Conservation (phyloP, 23 tunicate species). For the Ciona savignyi region DNA sequence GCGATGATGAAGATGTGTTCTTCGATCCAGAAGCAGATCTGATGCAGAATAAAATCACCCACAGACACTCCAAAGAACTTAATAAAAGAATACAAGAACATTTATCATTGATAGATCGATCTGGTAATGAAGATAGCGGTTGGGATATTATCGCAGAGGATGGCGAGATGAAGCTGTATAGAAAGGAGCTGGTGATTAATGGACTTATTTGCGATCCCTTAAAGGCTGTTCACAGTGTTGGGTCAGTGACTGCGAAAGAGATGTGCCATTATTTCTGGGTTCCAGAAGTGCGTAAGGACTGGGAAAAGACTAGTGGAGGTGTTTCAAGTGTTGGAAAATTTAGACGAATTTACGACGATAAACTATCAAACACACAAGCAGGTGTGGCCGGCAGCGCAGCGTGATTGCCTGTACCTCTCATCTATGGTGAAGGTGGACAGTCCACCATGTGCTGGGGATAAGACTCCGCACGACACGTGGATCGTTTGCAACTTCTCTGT, state of each 20-base stretch:
- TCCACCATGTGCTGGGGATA: constrained; percentile 9
- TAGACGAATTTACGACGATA: constrained; percentile 50
- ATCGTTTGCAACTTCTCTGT: constrained; percentile 86
- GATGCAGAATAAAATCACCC: constrained; percentile 45
- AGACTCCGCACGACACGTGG: constrained; percentile 60
- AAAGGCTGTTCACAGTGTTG: constrained; percentile 49
- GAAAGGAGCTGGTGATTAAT: constrained; percentile 48
- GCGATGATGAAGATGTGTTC: constrained; percentile 69
- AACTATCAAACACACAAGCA: constrained; percentile 73
- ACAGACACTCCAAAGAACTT: constrained; percentile 31
- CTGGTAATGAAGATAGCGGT: neutral
- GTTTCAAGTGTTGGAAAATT: constrained; percentile 31
- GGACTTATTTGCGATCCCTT: constrained; percentile 79
- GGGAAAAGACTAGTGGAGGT: constrained; percentile 66
- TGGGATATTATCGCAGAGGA: constrained; percentile 82
- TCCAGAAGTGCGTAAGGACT: constrained; percentile 52
- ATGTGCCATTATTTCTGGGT: constrained; percentile 89
- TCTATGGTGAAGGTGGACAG: constrained; percentile 35
- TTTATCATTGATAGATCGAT: constrained; percentile 25
- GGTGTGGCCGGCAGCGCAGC: constrained; percentile 86
- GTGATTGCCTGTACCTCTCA: constrained; percentile 75
- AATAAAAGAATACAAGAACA: constrained; percentile 53
- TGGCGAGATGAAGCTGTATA: constrained; percentile 56
- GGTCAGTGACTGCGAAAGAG: constrained; percentile 54
- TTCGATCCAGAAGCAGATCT: constrained; percentile 83